phyloP scores from a whole-genome alignment of 2,888 invertebrate genomes.

The Julus scandinavius region DNA sequence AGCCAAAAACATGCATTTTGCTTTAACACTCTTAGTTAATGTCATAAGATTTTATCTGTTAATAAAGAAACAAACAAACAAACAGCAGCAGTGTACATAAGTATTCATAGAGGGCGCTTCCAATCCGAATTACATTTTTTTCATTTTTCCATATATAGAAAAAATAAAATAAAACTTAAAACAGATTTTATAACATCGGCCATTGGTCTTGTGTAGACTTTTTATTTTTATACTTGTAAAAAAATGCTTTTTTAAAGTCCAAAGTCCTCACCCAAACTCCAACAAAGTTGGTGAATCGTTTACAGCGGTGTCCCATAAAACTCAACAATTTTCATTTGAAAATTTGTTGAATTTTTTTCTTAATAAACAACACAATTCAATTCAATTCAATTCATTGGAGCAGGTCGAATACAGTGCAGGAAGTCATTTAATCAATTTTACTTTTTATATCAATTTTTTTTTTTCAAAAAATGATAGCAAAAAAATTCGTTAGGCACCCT shows the following conservation, averaged over 20 bases:
- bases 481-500: background rate
- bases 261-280: background rate
- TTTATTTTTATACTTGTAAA: constrained; percentile 42
- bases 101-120: constrained; percentile 42
- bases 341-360: background rate
- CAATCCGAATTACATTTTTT: background rate
- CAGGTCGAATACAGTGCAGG: background rate
- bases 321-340: background rate
- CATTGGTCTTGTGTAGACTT: constrained; percentile 30
- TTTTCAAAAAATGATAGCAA: background rate
- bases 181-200: background rate
- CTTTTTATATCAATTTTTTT: no score
- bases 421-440: background rate
- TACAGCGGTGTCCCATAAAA: background rate
- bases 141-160: background rate
- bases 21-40: no score
- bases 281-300: background rate
- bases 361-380: no score
- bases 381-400: background rate
- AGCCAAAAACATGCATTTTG: no score
- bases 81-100: constrained; percentile 6
- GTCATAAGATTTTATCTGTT: no score
- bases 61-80: no score
- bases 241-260: constrained; percentile 9
- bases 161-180: background rate